These are phyloP conservation scores for Anguilla megastoma DNA, from an alignment of 2,797 vertebrate species.

Conservation along the genomic window DNA sequence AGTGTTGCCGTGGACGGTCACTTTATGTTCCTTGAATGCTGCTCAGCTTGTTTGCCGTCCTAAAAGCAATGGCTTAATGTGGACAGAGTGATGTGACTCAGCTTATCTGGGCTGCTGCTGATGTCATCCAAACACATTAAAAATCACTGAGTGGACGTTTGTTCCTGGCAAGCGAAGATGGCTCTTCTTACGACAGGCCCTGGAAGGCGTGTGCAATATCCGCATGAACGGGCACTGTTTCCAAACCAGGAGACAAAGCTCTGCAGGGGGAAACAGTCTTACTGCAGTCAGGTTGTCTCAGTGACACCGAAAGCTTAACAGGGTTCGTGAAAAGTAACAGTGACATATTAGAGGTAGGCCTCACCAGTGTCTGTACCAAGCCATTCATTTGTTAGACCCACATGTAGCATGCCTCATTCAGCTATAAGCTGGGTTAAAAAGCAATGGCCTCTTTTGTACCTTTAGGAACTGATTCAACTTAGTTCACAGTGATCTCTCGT, in stretches of 20 bases:
- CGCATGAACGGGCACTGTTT: background rate
- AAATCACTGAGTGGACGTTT: slow-evolving; percentile 14
- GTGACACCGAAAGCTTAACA: slow-evolving; percentile 11
- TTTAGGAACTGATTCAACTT: background rate
- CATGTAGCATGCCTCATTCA: background rate
- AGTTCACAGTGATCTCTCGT: background rate
- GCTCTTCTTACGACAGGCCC: slow-evolving; percentile 16
- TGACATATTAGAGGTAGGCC: background rate
- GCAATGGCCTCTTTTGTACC: background rate
- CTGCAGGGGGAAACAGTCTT: background rate
- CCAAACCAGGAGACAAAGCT: slow-evolving; percentile 6
- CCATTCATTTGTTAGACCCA: background rate
- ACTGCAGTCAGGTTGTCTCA: background rate
- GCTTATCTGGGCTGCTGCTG: slow-evolving; percentile 26
- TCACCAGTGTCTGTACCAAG: background rate
- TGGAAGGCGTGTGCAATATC: slow-evolving; percentile 16
- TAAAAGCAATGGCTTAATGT: slow-evolving; percentile 23
- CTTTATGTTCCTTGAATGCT: background rate
- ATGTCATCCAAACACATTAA: slow-evolving; percentile 28
- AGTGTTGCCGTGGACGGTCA: background rate
- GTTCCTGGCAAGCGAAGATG: slow-evolving; percentile 13
- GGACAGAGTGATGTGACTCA: background rate
- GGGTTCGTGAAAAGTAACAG: background rate
- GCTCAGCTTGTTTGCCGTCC: slow-evolving; percentile 13
- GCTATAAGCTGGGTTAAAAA: background rate